phyloP scores from a whole-genome alignment of 2,113 vertebrate species.

The Bubo blakistoni region DNA sequence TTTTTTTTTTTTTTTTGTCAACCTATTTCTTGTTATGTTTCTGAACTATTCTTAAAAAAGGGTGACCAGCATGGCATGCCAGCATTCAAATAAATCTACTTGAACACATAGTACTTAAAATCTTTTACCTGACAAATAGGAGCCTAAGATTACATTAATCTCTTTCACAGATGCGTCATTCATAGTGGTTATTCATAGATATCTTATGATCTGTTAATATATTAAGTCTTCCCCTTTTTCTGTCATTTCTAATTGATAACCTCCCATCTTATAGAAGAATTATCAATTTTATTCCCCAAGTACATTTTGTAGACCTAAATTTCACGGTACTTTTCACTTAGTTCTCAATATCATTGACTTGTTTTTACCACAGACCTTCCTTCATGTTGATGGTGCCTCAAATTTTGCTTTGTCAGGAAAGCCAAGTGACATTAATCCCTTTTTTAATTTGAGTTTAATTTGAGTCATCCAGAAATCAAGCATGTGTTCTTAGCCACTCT shows the following conservation, averaged over 20 bases:
- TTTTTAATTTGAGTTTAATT: background rate
- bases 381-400: background rate
- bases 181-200: background rate
- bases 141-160: background rate
- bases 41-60: background rate
- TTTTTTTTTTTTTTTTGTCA: background rate
- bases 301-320: background rate
- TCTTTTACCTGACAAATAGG: background rate
- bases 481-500: background rate
- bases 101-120: background rate
- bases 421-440: background rate
- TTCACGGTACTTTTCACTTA: background rate
- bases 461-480: background rate
- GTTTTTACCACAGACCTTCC: background rate
- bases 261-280: background rate
- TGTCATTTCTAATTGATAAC: background rate
- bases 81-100: background rate
- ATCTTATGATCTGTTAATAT: background rate
- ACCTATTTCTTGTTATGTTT: background rate
- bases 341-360: background rate
- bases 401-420: background rate
- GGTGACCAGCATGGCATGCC: rapidly evolving
- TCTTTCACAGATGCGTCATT: background rate
- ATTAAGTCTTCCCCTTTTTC: background rate
- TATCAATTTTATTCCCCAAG: background rate